Base-by-base conservation (phyloP, 1,140 invertebrate species). In the Medauroidea extradentata region DNA sequence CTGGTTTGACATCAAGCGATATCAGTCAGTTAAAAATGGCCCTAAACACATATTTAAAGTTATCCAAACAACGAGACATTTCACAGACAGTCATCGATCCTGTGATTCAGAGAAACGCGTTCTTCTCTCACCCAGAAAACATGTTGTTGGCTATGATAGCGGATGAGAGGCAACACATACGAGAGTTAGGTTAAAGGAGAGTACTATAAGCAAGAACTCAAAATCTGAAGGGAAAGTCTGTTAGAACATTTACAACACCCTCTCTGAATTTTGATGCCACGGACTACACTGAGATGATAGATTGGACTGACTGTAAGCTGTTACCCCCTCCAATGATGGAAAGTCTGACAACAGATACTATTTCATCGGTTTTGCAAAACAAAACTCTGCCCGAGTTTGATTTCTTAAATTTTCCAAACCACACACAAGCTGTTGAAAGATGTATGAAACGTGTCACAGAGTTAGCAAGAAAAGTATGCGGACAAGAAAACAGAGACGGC, bases 381-480 rank as follows among this genome's bases (percentile, higher is more conserved):
- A 52, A 52, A 43, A 52, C 50, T 11, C 4, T 29, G 13, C 9
- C 53, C 16, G 38, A 54, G 41, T 39, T 54, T 54, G 41, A 54
- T 16, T 54, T 54, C 9, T 7, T 54, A 49, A 42, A 54, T 54
- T 62, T 59, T 55, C 48, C 63, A 38, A 56, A 53, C 57, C 56
- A 64, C 41, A 64, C 46, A 7, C 63, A 64, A 62, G 46, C 57
- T 29, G 56, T 64, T 16, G 60, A 64, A 48, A 59, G 63, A 42
- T 54, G 54, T 21, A 44, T 62, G 11, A 59, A 64, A 57, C 55
- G 60, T 2, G 53, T 62, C 16, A 64, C 56, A 13, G 60, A 62
- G 56, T 49, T 60, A 34, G 53, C 57, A 27, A 51, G 44, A 52
- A 62, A 57, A 48, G 59, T 64, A 8, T 48, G 25, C 23, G 56